These are phyloP conservation scores for Tetraneura akinire DNA, from an alignment of 1,140 invertebrate genomes.

Conservation along the genomic window DNA sequence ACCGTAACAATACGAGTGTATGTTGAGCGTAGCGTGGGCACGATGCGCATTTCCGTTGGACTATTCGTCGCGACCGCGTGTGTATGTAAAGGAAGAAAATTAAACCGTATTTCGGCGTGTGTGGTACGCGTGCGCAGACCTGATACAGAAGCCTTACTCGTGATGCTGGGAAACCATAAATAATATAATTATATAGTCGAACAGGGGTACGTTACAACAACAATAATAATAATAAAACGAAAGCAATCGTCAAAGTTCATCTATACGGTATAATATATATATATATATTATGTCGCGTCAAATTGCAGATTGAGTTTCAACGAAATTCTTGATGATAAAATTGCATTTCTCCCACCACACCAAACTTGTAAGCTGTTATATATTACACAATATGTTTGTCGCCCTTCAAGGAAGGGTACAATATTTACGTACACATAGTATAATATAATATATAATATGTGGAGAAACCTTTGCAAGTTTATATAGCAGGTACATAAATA, in stretches of 20 bases:
- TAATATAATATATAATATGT: not conserved
- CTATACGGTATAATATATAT: no score
- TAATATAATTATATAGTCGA: no score
- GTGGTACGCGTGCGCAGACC: constrained; percentile 15
- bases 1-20: not conserved
- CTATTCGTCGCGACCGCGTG: constrained; percentile 9
- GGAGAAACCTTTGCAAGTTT: constrained; percentile 31
- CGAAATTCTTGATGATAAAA: constrained; percentile 1
- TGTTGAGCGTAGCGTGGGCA: not conserved
- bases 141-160: constrained; percentile 38
- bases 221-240: constrained; percentile 1
- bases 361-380: constrained; percentile 1
- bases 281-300: no score
- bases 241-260: not conserved
- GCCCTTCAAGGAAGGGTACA: not conserved
- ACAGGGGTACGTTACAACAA: constrained; percentile 26
- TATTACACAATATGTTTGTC: no score
- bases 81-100: not conserved
- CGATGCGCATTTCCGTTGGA: not conserved
- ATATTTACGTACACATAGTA: no score
- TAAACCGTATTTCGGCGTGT: not conserved
- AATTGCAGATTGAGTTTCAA: constrained; percentile 48
- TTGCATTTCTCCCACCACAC: not conserved
- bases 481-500: no score
- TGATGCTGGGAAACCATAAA: constrained; percentile 49